These are phyloP conservation scores for Oxytorus armatus DNA, from an alignment of 2,888 invertebrate species.

Conservation along the genomic window DNA sequence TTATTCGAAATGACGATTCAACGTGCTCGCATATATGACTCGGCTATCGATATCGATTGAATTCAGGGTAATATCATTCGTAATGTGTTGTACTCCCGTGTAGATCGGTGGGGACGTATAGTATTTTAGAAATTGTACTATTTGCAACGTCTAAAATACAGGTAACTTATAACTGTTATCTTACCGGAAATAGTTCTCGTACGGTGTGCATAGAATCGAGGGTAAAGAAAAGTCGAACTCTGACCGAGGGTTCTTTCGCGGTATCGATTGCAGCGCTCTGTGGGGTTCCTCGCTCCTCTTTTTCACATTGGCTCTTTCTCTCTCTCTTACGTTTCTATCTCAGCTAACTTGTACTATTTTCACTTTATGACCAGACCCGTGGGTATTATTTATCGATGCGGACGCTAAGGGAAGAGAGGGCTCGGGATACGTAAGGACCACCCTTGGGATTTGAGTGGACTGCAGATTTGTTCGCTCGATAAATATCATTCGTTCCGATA, in stretches of 20 bases:
- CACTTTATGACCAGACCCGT: constrained; percentile 75
- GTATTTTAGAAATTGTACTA: too few species aligned
- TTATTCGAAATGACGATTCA: constrained; percentile 48
- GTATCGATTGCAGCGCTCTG: constrained; percentile 51
- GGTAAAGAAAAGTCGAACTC: constrained; percentile 38
- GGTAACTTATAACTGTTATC: constrained; percentile 37
- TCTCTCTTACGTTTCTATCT: constrained; percentile 51
- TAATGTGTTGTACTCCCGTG: constrained; percentile 62
- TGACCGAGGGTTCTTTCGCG: constrained; percentile 11
- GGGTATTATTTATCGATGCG: constrained; percentile 79
- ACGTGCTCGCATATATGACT: constrained; percentile 46
- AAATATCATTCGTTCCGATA: constrained; percentile 85
- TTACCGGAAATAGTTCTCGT: constrained; percentile 62
- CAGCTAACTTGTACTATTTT: constrained; percentile 73
- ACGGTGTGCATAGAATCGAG: constrained; percentile 38
- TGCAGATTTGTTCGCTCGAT: constrained; percentile 83
- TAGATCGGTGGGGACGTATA: constrained; percentile 49
- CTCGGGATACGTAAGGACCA: constrained; percentile 77
- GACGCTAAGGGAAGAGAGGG: constrained; percentile 53
- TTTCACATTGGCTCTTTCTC: constrained; percentile 21
- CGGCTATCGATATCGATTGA: constrained; percentile 6
- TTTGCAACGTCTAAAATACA: constrained; percentile 9
- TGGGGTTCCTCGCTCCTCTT: constrained; percentile 24
- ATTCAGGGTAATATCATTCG: constrained; percentile 50
- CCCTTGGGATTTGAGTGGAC: constrained; percentile 82